These are phyloP conservation scores for Intellagama lesueurii DNA, from an alignment of 2,797 vertebrate genomes.

Conservation along the genomic window DNA sequence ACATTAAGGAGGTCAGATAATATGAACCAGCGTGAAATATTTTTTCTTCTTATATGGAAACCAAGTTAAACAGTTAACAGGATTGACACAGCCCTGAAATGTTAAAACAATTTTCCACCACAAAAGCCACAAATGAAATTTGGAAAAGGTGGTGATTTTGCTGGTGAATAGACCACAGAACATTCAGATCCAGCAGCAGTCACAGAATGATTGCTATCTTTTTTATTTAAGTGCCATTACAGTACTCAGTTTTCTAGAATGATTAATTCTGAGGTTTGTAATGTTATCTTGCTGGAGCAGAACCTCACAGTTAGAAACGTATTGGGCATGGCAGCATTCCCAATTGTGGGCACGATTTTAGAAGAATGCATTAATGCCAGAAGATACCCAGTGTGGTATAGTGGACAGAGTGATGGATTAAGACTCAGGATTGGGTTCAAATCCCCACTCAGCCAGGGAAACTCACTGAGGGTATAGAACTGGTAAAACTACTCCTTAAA, in stretches of 20 bases:
- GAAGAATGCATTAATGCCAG: too few species aligned
- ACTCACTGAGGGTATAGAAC: too few species aligned
- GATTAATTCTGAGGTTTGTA: not conserved
- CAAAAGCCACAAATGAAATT: not conserved
- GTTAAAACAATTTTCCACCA: conserved; percentile 6
- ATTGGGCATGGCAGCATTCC: too few species aligned
- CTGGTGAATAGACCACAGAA: not conserved
- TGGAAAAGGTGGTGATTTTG: not conserved
- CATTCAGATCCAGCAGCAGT: not conserved
- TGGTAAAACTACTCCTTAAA: too few species aligned
- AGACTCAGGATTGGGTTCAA: too few species aligned
- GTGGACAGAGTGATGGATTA: too few species aligned
- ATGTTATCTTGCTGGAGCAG: not conserved
- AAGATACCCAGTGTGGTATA: not conserved
- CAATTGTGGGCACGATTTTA: not conserved
- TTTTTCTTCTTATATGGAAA: conserved; percentile 15
- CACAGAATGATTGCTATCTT: not conserved
- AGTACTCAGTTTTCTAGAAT: not conserved
- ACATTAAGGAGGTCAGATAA: conserved; percentile 40
- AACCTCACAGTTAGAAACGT: not conserved
- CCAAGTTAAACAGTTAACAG: not conserved
- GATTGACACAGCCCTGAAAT: conserved; percentile 34
- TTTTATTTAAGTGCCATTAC: accelerated
- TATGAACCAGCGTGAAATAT: conserved; percentile 1
- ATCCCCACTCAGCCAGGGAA: too few species aligned